These are phyloP conservation scores for Dendrocincla fuliginosa DNA, from an alignment of 2,797 vertebrate genomes.

Conservation along the genomic window DNA sequence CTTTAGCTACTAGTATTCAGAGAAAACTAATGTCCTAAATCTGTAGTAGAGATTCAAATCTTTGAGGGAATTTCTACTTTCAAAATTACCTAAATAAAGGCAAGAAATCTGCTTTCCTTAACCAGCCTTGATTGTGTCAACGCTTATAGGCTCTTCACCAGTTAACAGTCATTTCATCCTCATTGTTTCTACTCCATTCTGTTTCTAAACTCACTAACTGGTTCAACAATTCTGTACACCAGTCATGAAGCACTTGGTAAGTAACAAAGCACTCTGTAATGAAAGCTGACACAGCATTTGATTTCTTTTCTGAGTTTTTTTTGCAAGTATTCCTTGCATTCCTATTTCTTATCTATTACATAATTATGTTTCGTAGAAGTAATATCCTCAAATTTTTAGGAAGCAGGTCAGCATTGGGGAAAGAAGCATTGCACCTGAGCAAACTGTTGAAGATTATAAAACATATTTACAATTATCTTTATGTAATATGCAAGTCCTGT, in stretches of 20 bases:
- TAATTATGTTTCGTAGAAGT: background rate
- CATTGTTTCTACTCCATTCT: background rate
- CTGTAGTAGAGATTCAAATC: background rate
- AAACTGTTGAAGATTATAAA: background rate
- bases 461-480: background rate
- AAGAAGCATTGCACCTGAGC: background rate
- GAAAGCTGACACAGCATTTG: background rate
- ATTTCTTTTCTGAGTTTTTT: background rate
- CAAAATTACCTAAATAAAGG: background rate
- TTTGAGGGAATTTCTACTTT: background rate
- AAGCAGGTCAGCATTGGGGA: background rate
- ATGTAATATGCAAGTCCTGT: background rate
- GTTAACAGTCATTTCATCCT: background rate
- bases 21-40: background rate
- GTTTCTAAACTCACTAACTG: background rate
- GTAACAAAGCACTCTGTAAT: background rate
- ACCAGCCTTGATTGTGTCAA: background rate
- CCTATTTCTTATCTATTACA: background rate
- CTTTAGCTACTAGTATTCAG: background rate
- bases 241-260: background rate
- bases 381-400: background rate
- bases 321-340: background rate
- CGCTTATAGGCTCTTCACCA: background rate
- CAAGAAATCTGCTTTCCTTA: background rate
- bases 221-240: background rate